Evolutionary conservation across 2,113 vertebrate species (phyloP).

Genomic region (Telmatochromis brichardi): DNA sequence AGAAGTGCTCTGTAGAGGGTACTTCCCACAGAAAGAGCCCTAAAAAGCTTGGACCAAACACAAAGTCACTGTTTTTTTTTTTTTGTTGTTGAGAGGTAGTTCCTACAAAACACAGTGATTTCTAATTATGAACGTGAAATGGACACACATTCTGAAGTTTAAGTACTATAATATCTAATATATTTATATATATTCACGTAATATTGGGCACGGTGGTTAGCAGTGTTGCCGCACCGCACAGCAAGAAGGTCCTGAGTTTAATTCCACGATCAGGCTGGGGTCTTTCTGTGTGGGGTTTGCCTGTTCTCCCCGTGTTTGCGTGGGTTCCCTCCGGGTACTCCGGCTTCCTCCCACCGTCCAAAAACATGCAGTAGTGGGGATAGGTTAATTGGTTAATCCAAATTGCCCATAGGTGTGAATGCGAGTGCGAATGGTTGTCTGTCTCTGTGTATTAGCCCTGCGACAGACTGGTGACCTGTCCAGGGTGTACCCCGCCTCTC

Average conservation of each 20-base stretch:
- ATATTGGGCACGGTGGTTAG: neutral
- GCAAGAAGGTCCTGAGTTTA: neutral
- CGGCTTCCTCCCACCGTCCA: neutral
- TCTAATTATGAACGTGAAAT: neutral
- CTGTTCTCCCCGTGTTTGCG: neutral
- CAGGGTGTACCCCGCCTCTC: neutral
- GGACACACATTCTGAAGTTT: neutral
- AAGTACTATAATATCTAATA: neutral
- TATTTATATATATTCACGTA: neutral
- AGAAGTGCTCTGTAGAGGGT: neutral
- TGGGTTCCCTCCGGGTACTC: neutral
- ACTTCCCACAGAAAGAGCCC: neutral
- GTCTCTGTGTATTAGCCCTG: fast-evolving
- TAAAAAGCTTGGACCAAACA: neutral
- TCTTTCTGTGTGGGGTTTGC: neutral
- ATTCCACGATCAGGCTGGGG: fast-evolving
- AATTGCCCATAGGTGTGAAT: neutral
- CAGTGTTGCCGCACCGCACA: neutral
- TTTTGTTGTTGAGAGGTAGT: neutral
- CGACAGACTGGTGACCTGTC: neutral
- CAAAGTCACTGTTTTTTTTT: neutral
- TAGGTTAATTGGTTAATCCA: neutral
- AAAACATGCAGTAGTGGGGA: neutral
- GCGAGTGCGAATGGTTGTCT: neutral
- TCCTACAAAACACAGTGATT: neutral